These are phyloP conservation scores for Pelobates fuscus DNA, from an alignment of 2,113 vertebrate species.

Conservation along the genomic window DNA sequence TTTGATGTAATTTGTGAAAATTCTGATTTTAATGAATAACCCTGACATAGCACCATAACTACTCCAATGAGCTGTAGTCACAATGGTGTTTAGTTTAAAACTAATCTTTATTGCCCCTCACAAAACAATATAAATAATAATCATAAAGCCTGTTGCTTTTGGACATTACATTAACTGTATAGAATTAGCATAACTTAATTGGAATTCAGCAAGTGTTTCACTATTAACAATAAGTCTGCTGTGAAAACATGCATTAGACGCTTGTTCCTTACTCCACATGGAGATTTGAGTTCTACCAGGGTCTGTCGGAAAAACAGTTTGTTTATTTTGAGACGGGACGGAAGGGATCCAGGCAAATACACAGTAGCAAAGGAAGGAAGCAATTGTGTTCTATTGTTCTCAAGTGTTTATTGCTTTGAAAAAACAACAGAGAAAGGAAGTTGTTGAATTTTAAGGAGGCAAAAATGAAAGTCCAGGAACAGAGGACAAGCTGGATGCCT, in stretches of 20 bases:
- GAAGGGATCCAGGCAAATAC: slow-evolving; percentile 63
- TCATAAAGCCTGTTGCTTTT: background rate
- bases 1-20: no score
- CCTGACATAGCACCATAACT: no score
- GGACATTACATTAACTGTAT: slow-evolving; percentile 10
- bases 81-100: no score
- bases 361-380: slow-evolving; percentile 67
- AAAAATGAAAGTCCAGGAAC: slow-evolving; percentile 65
- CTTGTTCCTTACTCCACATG: slow-evolving; percentile 47
- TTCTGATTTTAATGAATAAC: no score
- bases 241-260: slow-evolving; percentile 20
- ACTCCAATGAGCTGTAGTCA: no score
- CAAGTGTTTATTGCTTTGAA: slow-evolving; percentile 55
- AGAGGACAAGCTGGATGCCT: background rate
- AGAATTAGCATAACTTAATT: slow-evolving; percentile 11
- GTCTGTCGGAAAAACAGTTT: slow-evolving; percentile 36
- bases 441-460: slow-evolving; percentile 68
- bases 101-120: no score
- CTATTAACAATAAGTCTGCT: slow-evolving; percentile 45
- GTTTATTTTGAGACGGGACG: slow-evolving; percentile 57
- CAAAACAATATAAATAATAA: background rate
- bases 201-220: slow-evolving; percentile 30
- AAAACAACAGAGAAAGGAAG: slow-evolving; percentile 69
- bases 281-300: slow-evolving; percentile 45
- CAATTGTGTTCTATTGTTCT: slow-evolving; percentile 67